phyloP scores from a whole-genome alignment of 2,888 invertebrate genomes.

The Apotomis betuletana region DNA sequence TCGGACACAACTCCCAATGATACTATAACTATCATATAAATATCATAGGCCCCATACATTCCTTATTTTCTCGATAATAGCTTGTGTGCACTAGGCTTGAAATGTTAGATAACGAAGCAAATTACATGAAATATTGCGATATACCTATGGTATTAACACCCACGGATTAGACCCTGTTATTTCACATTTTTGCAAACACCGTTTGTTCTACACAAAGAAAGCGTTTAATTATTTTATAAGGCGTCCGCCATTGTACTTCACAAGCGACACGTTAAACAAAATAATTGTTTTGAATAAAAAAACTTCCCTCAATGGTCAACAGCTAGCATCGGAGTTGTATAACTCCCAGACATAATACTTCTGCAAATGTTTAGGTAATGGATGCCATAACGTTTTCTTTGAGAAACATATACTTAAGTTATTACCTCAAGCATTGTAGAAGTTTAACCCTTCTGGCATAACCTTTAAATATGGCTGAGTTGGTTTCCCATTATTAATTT shows the following conservation, averaged over 20 bases:
- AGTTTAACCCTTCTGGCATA: neutral
- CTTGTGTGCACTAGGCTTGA: no score
- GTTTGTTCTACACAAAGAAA: slow-evolving; percentile 1
- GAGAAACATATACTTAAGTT: neutral
- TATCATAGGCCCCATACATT: no score
- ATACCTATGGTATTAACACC: no score
- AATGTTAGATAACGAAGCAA: no score
- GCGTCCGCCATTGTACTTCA: neutral
- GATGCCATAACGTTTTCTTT: slow-evolving; percentile 3
- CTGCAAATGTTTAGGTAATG: no score
- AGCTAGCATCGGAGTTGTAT: neutral
- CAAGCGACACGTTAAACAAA: neutral
- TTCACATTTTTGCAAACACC: neutral
- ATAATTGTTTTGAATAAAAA: slow-evolving; percentile 2
- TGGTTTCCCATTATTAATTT: neutral
- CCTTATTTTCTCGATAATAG: no score
- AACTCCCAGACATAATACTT: neutral
- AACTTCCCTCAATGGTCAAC: slow-evolving; percentile 1
- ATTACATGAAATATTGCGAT: no score
- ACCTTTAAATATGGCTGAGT: neutral
- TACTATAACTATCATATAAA: no score
- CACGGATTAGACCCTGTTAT: no score
- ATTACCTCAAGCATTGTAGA: slow-evolving; percentile 20
- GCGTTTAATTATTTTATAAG: slow-evolving; percentile 10
- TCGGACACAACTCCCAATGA: no score